phyloP scores from a whole-genome alignment of 2,888 invertebrate genomes.

The Nebria brevicollis region DNA sequence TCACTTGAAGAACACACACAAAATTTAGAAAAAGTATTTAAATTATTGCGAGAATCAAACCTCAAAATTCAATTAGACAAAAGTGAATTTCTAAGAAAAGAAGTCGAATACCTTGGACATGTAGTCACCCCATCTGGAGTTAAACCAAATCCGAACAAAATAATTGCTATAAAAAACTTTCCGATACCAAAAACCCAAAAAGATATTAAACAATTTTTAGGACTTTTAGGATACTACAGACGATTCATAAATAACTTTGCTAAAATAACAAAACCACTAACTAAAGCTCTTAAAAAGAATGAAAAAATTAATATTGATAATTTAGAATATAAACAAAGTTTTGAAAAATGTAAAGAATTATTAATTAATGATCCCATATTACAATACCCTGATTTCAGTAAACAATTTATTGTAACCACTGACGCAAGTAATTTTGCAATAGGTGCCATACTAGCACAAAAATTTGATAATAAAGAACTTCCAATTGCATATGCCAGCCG shows the following conservation, averaged over 20 bases:
- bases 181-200: slow-evolving; percentile 54
- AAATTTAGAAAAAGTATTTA: too few relatives aligned
- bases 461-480: slow-evolving; percentile 22
- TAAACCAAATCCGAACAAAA: slow-evolving; percentile 57
- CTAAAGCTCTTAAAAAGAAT: slow-evolving; percentile 49
- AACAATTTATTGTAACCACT: slow-evolving; percentile 53
- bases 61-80: too few relatives aligned
- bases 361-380: slow-evolving; percentile 49
- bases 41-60: too few relatives aligned
- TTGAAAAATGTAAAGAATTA: slow-evolving; percentile 48
- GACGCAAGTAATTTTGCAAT: slow-evolving; percentile 53
- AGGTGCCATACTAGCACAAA: slow-evolving; percentile 53
- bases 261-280: slow-evolving; percentile 54
- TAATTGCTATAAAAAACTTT: slow-evolving; percentile 52
- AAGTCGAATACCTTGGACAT: too few relatives aligned
- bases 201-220: slow-evolving; percentile 56
- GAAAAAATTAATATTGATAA: slow-evolving; percentile 45
- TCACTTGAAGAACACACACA: too few relatives aligned
- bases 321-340: slow-evolving; percentile 39
- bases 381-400: slow-evolving; percentile 53
- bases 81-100: too few relatives aligned
- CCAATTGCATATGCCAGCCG: slow-evolving; percentile 48
- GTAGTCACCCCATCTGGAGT: slow-evolving; percentile 55
- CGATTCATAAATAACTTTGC: slow-evolving; percentile 53
- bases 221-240: slow-evolving; percentile 54